Conservation (phyloP, 2,113 vertebrate species). For the Gopherus flavomarginatus region DNA sequence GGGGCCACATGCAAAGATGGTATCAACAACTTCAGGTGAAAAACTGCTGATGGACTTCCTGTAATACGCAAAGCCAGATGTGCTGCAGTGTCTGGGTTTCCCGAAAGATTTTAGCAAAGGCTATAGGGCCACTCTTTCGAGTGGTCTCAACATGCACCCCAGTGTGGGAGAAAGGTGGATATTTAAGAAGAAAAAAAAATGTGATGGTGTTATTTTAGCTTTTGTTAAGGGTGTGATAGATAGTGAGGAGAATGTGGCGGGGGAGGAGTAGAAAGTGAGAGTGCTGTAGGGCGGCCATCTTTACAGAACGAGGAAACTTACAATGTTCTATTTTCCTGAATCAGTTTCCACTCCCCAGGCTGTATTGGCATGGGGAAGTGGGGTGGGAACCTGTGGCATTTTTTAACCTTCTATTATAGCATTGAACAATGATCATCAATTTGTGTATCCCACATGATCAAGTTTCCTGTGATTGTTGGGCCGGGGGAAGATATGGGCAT, state of each 20-base stretch:
- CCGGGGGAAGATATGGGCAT: background rate
- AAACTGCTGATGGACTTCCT: background rate
- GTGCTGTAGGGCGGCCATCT: background rate
- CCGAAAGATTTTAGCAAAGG: slow-evolving; percentile 3
- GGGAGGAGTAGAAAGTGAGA: background rate
- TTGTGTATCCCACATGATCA: background rate
- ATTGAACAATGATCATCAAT: background rate
- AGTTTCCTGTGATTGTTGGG: background rate
- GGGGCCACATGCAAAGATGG: slow-evolving; percentile 90
- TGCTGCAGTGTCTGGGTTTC: background rate
- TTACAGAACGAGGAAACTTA: background rate
- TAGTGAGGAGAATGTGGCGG: background rate
- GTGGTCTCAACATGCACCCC: background rate
- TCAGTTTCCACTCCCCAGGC: background rate
- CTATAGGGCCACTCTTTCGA: background rate
- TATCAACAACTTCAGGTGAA: slow-evolving; percentile 91
- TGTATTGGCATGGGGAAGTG: background rate
- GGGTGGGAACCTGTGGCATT: background rate
- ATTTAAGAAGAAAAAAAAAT: background rate
- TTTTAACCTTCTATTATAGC: background rate
- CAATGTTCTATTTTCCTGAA: background rate
- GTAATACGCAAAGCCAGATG: background rate
- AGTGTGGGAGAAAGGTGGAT: background rate
- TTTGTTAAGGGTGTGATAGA: background rate
- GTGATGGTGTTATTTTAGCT: background rate